Conservation (phyloP, 2,113 vertebrate species). For the Rhinogobius similis region DNA sequence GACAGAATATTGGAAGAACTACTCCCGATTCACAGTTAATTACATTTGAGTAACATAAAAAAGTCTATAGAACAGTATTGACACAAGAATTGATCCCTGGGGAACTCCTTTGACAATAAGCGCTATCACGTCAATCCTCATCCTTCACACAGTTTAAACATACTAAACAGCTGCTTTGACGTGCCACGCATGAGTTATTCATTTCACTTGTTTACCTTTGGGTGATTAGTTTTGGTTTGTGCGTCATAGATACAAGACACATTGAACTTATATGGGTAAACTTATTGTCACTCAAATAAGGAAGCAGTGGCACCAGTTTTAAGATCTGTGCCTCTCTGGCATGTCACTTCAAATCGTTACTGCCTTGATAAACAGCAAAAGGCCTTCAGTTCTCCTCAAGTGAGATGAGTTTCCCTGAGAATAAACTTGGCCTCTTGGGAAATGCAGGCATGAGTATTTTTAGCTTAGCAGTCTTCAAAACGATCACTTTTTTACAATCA, state of each 20-base stretch:
- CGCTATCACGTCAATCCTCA: background rate
- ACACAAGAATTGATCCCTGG: background rate
- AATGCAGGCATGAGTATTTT: conserved; percentile 26
- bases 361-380: conserved; percentile 2
- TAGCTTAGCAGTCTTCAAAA: conserved; percentile 12
- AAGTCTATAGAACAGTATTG: background rate
- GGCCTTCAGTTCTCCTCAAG: conserved; percentile 12
- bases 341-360: conserved; percentile 1
- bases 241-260: background rate
- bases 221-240: background rate
- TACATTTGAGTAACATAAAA: background rate
- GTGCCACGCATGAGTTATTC: background rate
- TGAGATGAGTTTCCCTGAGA: conserved; percentile 11
- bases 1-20: too few relatives aligned
- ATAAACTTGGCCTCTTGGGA: conserved; percentile 8
- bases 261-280: background rate
- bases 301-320: too few relatives aligned
- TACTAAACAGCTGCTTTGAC: background rate
- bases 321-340: background rate
- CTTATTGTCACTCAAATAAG: conserved; percentile 5
- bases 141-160: background rate
- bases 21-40: background rate
- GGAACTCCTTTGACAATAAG: background rate
- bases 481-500: conserved; percentile 19
- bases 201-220: background rate